These are phyloP conservation scores for Ligdia adustata DNA, from an alignment of 2,888 invertebrate genomes.

Conservation along the genomic window DNA sequence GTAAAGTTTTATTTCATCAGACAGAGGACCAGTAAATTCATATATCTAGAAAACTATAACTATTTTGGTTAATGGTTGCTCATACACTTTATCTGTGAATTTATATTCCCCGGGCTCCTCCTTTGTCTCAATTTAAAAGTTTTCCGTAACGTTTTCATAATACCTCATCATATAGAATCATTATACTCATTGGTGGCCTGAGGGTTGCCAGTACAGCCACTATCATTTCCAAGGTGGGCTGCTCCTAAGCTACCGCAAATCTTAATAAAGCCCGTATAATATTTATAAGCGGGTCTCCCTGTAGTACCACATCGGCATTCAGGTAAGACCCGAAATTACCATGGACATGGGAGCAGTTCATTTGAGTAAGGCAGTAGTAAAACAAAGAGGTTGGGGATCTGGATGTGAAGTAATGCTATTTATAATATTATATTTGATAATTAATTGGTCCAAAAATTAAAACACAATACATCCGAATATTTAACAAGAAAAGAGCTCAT, in stretches of 20 bases:
- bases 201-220: conserved; percentile 9
- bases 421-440: too few relatives aligned
- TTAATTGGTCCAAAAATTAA: too few relatives aligned
- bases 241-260: conserved; percentile 29
- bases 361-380: conserved; percentile 57
- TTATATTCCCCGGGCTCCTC: too few relatives aligned
- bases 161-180: conserved; percentile 12
- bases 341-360: conserved; percentile 70
- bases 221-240: conserved; percentile 14
- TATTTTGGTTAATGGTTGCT: too few relatives aligned
- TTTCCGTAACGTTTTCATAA: conserved; percentile 5
- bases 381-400: conserved; percentile 30
- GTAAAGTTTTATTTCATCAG: conserved; percentile 3
- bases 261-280: conserved; percentile 50
- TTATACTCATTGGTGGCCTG: conserved; percentile 15
- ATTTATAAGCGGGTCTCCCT: conserved; percentile 56
- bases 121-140: conserved; percentile 7
- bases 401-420: neutral
- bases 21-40: too few relatives aligned
- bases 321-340: conserved; percentile 72
- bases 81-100: too few relatives aligned
- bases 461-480: too few relatives aligned
- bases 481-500: too few relatives aligned
- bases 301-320: conserved; percentile 63
- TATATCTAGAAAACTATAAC: too few relatives aligned